Evolutionary conservation across 1,140 invertebrate genomes (phyloP), one percentile per base, ranked within the genome.

Genomic region (Drosophila santomea): DNA sequence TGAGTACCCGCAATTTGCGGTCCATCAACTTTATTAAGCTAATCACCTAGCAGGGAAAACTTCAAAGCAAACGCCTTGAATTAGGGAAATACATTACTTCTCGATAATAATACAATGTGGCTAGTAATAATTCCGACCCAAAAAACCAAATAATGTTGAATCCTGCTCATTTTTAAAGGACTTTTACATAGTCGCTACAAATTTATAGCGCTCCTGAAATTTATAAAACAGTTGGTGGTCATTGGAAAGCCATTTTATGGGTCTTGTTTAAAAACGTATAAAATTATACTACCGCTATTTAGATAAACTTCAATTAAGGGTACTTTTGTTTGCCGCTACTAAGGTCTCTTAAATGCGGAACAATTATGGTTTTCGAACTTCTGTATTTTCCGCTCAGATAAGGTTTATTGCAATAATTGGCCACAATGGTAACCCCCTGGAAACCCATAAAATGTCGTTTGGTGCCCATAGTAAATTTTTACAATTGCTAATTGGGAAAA

Each of bases 1-100:
- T 2, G 20, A 20, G 20, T 20, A 43, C 12, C 28, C 39, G 38
- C 95, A 96, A 93, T 94, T 94, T 93, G 55, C 28, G n/a, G 10
- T 5, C 25, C 17, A n/a, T n/a, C 36, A 39, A 25, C 52, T 38
- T 45, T 39, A 68, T 66, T 68, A 54, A 32, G 20, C 14, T 68
- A 67, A 68, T 45, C 28, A 68, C 61, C 28, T 60, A 50, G 17
- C 35, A 28, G 45, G 38, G 5, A 11, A 52, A 17, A 66, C 47
- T 51, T 52, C 60, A 28, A 36, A 64, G 57, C 4, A 48, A 43
- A 15, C 36, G 23, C 15, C 14, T 23, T 32, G 44, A 63, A 28
- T 62, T 43, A 20, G 28, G 36, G 63, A 12, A 51, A 10, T 17
- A 14, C 11, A n/a, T 43, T 8, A 20, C 17, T 25, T 25, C 3